Base-by-base conservation (phyloP, 1,140 invertebrate genomes). In the Cyclina sinensis region DNA sequence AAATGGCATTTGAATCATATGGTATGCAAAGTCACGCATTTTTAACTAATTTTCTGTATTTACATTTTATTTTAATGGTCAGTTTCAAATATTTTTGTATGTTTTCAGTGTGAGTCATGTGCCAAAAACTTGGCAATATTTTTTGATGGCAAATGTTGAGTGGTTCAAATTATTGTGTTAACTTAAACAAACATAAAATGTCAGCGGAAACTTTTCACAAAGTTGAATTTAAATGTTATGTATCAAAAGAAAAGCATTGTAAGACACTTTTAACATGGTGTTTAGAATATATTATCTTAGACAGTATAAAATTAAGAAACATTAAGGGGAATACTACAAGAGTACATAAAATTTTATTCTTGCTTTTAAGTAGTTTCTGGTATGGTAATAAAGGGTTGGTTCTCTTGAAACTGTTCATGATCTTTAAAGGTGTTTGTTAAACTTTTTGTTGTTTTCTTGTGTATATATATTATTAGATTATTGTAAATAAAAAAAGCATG, bases 21-120 rank as follows among this genome's bases (percentile, higher is more conserved):
- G 32, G 35, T 70, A 70, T 70, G 30, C 65, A 70, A n/a, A 70
- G 65, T 70, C 65, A 70, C 32, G 65, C 32, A 37, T 70, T 70
- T 70, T 37, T 7, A 21, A 70, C 32, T 70, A 70, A 70, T 70
- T 70, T 70, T 24, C 21, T 37, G 32, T 70, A 70, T 70, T 70
- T 16, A 70, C 65, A 70, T 12, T 18, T 37, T 27, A 37, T 4
- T 65, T 30, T 9, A 70, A 16, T 70, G 65, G 65, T 70, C 65
- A 70, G 65, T 70, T 70, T 70, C 14, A 70, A 35, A 37, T 1
- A 18, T n/a, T 70, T 37, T 70, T 70, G 35, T 16, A 39, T 37
- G 14, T 16, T 70, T 37, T 37, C 3, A 11, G 37, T 30, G 37
- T 70, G 65, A 70, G 32, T 70, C 65, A 70, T 70, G 30, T 18